These are phyloP conservation scores for Anoplopoma fimbria DNA, from an alignment of 2,113 vertebrate species.

Conservation along the genomic window DNA sequence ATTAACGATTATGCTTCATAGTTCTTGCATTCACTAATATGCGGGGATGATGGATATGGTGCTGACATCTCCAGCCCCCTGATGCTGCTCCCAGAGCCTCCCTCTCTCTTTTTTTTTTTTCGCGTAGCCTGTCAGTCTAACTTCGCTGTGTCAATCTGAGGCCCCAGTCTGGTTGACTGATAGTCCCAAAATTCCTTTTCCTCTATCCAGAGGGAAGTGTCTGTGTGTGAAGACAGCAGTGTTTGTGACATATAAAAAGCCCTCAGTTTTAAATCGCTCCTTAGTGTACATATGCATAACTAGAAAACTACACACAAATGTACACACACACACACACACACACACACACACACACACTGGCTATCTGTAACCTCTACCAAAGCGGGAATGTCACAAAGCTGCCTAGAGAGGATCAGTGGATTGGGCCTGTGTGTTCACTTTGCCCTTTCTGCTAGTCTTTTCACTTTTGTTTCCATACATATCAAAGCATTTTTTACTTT, in stretches of 20 bases:
- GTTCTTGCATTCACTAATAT: conserved; percentile 73
- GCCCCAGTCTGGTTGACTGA: conserved; percentile 65
- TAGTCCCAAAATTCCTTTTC: conserved; percentile 67
- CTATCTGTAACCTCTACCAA: conserved; percentile 56
- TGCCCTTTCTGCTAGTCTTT: conserved; percentile 63
- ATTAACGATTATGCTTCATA: conserved; percentile 79
- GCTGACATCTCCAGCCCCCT: conserved; percentile 73
- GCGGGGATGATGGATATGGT: conserved; percentile 73
- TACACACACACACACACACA: neutral
- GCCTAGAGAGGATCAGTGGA: conserved; percentile 64
- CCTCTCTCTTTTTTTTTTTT: conserved; percentile 49
- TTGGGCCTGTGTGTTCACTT: conserved; percentile 58
- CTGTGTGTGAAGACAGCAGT: conserved; percentile 44
- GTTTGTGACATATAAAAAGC: conserved; percentile 46
- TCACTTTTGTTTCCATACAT: conserved; percentile 72
- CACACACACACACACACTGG: neutral
- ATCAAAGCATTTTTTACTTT: conserved; percentile 75
- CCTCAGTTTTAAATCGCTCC: conserved; percentile 38
- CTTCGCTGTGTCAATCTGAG: conserved; percentile 64
- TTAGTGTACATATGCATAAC: conserved; percentile 30
- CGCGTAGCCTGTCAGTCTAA: conserved; percentile 61
- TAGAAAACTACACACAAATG: neutral
- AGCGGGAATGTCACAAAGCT: conserved; percentile 61
- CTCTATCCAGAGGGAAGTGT: conserved; percentile 44
- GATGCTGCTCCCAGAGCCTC: conserved; percentile 54